Evolutionary conservation across 2,888 invertebrate genomes (phyloP), one percentile per base, ranked within the genome.

Genomic region (Harpagoxenus sublaevis): DNA sequence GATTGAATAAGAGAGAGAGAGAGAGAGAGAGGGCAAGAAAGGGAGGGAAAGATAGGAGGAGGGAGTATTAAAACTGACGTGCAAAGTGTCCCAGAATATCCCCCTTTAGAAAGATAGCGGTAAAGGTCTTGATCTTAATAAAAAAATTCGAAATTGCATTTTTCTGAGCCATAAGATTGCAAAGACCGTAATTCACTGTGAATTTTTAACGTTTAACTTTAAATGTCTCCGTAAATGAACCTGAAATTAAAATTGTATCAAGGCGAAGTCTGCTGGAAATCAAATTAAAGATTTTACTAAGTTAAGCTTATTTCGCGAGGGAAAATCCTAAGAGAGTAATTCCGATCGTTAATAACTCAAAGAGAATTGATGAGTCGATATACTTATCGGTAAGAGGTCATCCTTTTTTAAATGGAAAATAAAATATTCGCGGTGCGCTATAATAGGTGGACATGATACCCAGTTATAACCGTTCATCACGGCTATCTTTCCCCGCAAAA

Each of bases 141-240:
- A 66, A 66, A 48, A 66, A 53, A 66, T 77, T 48, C 23, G 18
- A 65, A 51, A 77, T 77, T 77, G 62, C 79, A 55, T 71, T 79
- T 71, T 79, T 79, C 73, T 9, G 10, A 53, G 42, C 15, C 23
- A 23, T 23, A 70, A 62, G 39, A 42, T 73, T 55, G 60, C 60
- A 73, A 73, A 15, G 71, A 57, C 15, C 18, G 48, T 48, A 65
- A 51, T 51, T 77, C 23, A 66, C 35, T 35, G 66, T 23, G 51
- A 66, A 45, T 77, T 66, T 39, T 65, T 66, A 66, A 77, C 66
- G 65, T 77, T 77, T 18, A 65, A 77, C 23, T 63, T 77, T 66
- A 48, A 77, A 77, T 62, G 65, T 77, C 23, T n/a, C 45, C 31
- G 48, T 66, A 51, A 51, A 77, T 48, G 65, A 9, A 35, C 15